These are phyloP conservation scores for Drosophila suboccidentalis DNA, from an alignment of 2,888 invertebrate species.

Conservation along the genomic window DNA sequence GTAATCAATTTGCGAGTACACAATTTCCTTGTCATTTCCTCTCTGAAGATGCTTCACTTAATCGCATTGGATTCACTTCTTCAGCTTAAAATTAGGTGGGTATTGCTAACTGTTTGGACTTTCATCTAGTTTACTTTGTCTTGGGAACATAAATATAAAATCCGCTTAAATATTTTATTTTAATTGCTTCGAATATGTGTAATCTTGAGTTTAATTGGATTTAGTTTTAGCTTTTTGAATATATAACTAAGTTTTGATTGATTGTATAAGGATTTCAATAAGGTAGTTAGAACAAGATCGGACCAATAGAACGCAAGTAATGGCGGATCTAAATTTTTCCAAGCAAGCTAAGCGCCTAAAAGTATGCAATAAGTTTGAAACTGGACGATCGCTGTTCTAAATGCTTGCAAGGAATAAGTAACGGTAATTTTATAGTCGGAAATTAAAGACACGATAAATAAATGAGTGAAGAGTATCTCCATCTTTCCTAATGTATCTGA, in stretches of 20 bases:
- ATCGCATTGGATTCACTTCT: slow-evolving; percentile 16
- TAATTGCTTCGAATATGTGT: not conserved
- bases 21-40: slow-evolving; percentile 76
- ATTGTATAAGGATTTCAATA: not conserved
- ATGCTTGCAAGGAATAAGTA: too few relatives aligned
- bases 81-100: slow-evolving; percentile 6
- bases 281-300: too few relatives aligned
- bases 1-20: slow-evolving; percentile 71
- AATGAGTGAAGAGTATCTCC: too few relatives aligned
- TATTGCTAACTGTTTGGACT: slow-evolving; percentile 1
- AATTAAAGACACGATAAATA: too few relatives aligned
- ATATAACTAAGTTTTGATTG: not conserved
- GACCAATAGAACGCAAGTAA: too few relatives aligned
- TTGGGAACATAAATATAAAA: not conserved
- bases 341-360: too few relatives aligned
- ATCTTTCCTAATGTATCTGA: too few relatives aligned
- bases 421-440: too few relatives aligned
- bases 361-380: too few relatives aligned
- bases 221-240: not conserved
- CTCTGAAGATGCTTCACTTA: slow-evolving; percentile 18
- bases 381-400: too few relatives aligned
- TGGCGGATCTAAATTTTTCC: too few relatives aligned
- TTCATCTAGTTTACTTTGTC: not conserved
- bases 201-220: too few relatives aligned
- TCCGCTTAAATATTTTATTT: not conserved